A percentile compares a stretch with the other conserved stretches of the same genome.
phyloP scores from a whole-genome alignment of 2,113 vertebrate species.

The Aldabrachelys gigantea region DNA sequence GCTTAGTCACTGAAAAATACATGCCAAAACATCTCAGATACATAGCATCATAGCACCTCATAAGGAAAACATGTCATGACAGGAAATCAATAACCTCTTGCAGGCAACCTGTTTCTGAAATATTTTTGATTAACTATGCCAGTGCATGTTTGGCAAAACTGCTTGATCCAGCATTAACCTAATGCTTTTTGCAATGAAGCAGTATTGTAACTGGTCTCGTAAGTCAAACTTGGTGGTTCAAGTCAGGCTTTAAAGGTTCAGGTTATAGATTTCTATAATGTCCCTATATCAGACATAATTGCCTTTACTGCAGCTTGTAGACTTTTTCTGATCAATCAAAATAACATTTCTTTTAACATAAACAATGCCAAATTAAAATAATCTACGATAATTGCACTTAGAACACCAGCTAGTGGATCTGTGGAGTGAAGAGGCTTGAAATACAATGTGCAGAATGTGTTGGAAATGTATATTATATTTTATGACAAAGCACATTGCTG shows the following conservation, averaged over 20 bases:
- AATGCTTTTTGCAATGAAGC: conserved; percentile 82
- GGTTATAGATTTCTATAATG: conserved; percentile 79
- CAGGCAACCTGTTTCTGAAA: conserved; percentile 77
- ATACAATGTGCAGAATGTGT: neutral
- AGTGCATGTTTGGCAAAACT: conserved; percentile 69
- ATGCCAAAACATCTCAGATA: conserved; percentile 72
- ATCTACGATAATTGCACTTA: conserved; percentile 64
- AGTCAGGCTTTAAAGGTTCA: conserved; percentile 74
- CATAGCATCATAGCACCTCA: conserved; percentile 66
- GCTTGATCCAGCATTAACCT: conserved; percentile 78
- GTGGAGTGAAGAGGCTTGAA: conserved; percentile 23
- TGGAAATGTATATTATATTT: conserved; percentile 13
- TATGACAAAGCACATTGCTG: neutral
- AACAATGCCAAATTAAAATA: conserved; percentile 70
- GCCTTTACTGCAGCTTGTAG: conserved; percentile 68
- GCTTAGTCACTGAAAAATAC: conserved; percentile 77
- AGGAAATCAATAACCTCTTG: conserved; percentile 81
- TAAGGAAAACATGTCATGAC: conserved; percentile 73
- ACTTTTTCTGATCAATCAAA: conserved; percentile 77
- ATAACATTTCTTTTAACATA: conserved; percentile 75
- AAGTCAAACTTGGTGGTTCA: conserved; percentile 78
- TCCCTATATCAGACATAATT: conserved; percentile 68
- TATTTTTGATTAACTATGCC: conserved; percentile 83
- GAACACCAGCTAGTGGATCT: conserved; percentile 33
- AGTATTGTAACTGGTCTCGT: conserved; percentile 72